Evolutionary conservation across 2,888 invertebrate species (phyloP), one percentile per base, ranked within the genome.

Genomic region (Rapana venosa): DNA sequence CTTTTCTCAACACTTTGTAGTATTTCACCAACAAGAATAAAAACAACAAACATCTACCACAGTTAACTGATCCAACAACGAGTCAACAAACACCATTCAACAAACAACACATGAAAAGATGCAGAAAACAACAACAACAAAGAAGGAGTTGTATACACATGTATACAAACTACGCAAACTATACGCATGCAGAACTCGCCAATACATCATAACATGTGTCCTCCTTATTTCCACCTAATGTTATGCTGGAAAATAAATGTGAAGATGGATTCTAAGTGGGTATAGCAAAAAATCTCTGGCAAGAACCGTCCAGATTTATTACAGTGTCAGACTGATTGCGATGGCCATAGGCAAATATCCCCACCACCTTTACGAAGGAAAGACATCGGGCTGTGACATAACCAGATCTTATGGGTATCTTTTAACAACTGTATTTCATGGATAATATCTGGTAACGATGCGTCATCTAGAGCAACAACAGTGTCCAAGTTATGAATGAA

Each of bases 341-440:
- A 89, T 91, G 91, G 91, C 91, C 91, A 91, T 90, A 90, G 92
- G 92, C 92, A 91, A 92, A 91, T 91, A 90, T 90, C 89, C 91
- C 91, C 90, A 88, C 90, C 92, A 90, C 91, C 91, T 83, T 90
- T 88, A 90, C 90, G 90, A 87, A 92, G 92, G 92, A 92, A 92
- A 92, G 92, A 92, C 92, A 91, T 92, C 91, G 92, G 92, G 92
- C 92, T 92, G 91, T 92, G 92, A 92, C 92, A 92, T 91, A 91
- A 91, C 91, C 92, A 92, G 92, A 92, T 92, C 92, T 92, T 90
- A 90, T 92, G 92, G 92, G 91, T 92, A 91, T 87, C 90, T 86
- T 90, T 91, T 79, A 91, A 91, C 87, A 79, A 79, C 47, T 83
- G 81, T 83, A 47, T 83, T 30, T 47, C 36, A 83, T 47, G 36